Evolutionary conservation across 2,113 vertebrate genomes (phyloP), one percentile per base, ranked within the genome.

Genomic region (Mugil cephalus): DNA sequence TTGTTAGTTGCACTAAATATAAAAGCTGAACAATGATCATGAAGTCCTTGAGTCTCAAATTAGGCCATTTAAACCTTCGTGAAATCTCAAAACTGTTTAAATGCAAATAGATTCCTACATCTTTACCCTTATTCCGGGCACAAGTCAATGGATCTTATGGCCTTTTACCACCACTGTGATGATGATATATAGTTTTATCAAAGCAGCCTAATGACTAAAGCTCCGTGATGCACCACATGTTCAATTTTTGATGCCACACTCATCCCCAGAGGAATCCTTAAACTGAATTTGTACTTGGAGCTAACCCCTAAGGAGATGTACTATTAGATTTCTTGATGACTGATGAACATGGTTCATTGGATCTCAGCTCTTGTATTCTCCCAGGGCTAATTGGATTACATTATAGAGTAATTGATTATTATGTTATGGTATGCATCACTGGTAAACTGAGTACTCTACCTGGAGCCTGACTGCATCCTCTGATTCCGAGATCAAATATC

Each of bases 281-380:
- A 92, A 92, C 84, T 85, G 84, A 69, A 91, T 93, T 89, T 90
- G 79, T 84, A 85, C 84, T 83, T 61, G 65, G 79, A 88, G 52
- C 69, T 46, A 81, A 85, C 60, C 90, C 89, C 90, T 6, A n/a
- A 83, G 86, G 89, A 89, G 86, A 88, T 71, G 77, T 82, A 85
- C 66, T 92, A 94, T 94, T 94, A 89, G 88, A 93, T 94, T 93
- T 84, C 83, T 87, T 89, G 81, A 93, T 94, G 92, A 93, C 90
- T 85, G 86, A 92, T 91, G 91, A 92, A 88, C 90, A 84, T 79
- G 90, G 68, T 79, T 80, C 87, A 82, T 86, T 82, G 87, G 69
- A 81, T 88, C 89, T 86, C 69, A 69, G 89, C 80, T 88, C 82
- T 77, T 89, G 86, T 89, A 78, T 85, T 89, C 86, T 84, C 82